Base-by-base conservation (phyloP, 1,140 invertebrate genomes). In the Caenorhabditis inopinata region DNA sequence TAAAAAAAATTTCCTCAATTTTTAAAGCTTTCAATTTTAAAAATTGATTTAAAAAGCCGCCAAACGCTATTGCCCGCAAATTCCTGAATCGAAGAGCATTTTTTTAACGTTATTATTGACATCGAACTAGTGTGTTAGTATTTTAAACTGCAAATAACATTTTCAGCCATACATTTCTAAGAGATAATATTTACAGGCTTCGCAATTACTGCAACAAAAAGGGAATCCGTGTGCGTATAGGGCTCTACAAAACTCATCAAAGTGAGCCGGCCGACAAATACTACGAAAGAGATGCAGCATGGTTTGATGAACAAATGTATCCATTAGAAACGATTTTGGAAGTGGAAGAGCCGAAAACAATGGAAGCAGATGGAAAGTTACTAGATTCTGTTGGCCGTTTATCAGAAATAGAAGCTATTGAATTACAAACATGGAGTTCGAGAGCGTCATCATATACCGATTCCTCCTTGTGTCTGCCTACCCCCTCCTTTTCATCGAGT, bases 181-280 rank as follows among this genome's bases (percentile, higher is more conserved):
- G 18, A 47, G 3, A 16, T 23, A 5, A 23, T 23, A n/a, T 6
- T 51, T 51, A 51, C 32, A 68, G 58, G 23, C 32, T 68, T n/a
- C 32, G 58, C 4, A 68, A 68, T 12, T 68, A 68, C n/a, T 68
- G 58, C n/a, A 68, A 68, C 58, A 68, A 68, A 21, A 68, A 68
- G 38, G 58, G 58, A 23, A 68, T 68, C 38, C 29, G 58, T 4
- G 58, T 68, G 12, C 2, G 58, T 16, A 5, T 68, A 5, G 58
- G 58, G 11, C 58, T 68, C 1, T 68, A 68, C n/a, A 7, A 68
- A n/a, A 68, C 58, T 38, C 58, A 68, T 68, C 58, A 29, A 1
- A 68, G 32, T 38, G 58, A 42, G n/a, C 58, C 58, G 23, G 58
- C 58, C 12, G 58, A 68, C 32, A 68, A 68, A 42, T 42, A 68